phyloP scores from a whole-genome alignment of 2,113 vertebrate species.

The Rhagologus leucostigma region DNA sequence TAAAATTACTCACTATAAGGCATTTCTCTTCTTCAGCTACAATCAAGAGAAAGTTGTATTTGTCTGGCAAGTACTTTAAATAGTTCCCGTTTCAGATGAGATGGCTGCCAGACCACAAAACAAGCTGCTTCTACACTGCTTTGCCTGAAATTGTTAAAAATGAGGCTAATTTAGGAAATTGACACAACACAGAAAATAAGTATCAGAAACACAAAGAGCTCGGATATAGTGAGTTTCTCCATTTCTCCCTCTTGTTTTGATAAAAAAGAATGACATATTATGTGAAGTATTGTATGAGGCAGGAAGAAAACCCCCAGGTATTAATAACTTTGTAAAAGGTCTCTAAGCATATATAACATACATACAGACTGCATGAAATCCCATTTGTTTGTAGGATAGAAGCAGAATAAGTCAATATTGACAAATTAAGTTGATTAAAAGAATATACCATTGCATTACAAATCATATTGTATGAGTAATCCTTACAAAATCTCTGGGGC shows the following conservation, averaged over 20 bases:
- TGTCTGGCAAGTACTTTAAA: background rate
- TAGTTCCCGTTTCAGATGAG: background rate
- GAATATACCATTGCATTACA: background rate
- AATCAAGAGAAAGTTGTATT: background rate
- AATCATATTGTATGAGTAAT: background rate
- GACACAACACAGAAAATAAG: background rate
- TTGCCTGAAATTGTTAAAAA: background rate
- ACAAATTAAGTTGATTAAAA: background rate
- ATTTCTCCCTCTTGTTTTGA: background rate
- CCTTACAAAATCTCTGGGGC: background rate
- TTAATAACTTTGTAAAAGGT: background rate
- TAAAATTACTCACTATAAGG: background rate
- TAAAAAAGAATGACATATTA: background rate
- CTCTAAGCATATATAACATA: background rate
- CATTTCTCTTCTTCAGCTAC: background rate
- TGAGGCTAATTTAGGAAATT: background rate
- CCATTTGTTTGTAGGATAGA: background rate
- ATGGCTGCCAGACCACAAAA: background rate
- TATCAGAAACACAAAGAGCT: background rate
- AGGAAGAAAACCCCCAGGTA: background rate
- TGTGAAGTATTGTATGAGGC: background rate
- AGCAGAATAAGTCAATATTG: background rate
- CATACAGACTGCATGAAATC: background rate
- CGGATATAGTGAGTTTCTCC: background rate
- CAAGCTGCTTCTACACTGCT: background rate